Evolutionary conservation across 2,797 vertebrate species (phyloP).

Genomic region (Etheostoma perlongum): DNA sequence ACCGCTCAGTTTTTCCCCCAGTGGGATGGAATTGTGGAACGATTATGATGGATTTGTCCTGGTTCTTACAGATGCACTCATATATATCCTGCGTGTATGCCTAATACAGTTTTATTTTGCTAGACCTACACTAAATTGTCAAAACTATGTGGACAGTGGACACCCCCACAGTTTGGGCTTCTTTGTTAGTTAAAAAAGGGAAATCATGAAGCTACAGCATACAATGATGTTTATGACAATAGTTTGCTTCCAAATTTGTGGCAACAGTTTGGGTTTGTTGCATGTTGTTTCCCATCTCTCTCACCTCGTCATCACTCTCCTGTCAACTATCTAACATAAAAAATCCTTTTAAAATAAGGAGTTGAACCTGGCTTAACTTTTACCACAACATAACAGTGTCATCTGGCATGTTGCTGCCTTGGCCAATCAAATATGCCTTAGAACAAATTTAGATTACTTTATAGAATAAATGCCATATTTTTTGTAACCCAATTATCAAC

Average conservation of each 20-base stretch:
- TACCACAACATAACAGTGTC: background rate
- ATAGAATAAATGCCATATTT: background rate
- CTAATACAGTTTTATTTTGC: background rate
- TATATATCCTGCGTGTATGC: background rate
- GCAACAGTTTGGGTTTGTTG: background rate
- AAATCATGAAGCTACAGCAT: background rate
- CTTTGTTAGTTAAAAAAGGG: background rate
- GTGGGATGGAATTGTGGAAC: conserved; percentile 7
- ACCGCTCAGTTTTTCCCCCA: background rate
- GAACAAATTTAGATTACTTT: background rate
- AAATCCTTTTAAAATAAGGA: background rate
- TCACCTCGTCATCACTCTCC: background rate
- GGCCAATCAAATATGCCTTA: background rate
- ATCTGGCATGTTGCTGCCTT: background rate
- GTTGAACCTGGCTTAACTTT: background rate
- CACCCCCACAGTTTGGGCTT: background rate
- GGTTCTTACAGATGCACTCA: background rate
- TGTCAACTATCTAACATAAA: background rate
- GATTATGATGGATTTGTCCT: conserved; percentile 24
- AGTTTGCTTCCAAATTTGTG: background rate
- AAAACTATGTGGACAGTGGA: background rate
- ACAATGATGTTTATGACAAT: background rate
- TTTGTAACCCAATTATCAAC: background rate
- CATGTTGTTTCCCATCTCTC: background rate
- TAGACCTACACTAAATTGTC: background rate